A percentile compares a stretch with the other conserved stretches of the same genome.
Conservation (phyloP, 1,140 invertebrate genomes). For the Gyrodactylus salaris region DNA sequence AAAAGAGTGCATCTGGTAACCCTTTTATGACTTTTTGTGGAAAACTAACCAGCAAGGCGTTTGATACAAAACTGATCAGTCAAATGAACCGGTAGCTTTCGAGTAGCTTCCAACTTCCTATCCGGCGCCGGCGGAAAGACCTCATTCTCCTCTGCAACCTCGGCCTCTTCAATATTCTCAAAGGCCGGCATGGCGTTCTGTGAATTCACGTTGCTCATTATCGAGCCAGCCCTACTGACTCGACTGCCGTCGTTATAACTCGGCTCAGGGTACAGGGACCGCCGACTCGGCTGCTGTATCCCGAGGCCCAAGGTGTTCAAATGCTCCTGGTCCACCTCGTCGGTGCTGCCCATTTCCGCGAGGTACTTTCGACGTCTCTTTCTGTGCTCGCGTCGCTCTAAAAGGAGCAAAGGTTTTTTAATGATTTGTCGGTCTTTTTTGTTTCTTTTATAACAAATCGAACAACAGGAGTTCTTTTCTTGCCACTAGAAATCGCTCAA, state of each 20-base stretch:
- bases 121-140: not conserved
- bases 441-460: not conserved
- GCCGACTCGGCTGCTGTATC: not conserved
- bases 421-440: not conserved
- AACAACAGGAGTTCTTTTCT: too few species aligned
- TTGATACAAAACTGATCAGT: not conserved
- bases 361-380: not conserved
- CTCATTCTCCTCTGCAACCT: too few species aligned
- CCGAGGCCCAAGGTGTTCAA: not conserved
- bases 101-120: not conserved
- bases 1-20: too few species aligned
- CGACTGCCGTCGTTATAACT: not conserved
- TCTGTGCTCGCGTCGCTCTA: not conserved
- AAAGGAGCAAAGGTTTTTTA: not conserved
- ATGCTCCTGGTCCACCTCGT: not conserved
- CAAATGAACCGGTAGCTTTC: not conserved
- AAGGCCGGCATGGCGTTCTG: too few species aligned
- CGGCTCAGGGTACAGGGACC: not conserved
- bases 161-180: not conserved
- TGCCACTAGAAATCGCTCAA: too few species aligned
- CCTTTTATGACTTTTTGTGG: too few species aligned
- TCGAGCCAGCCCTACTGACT: not conserved
- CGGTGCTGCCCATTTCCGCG: not conserved
- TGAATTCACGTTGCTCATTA: not conserved
- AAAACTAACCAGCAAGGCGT: too few species aligned